Base-by-base conservation (phyloP, 2,797 vertebrate species). In the Chromis chromis region DNA sequence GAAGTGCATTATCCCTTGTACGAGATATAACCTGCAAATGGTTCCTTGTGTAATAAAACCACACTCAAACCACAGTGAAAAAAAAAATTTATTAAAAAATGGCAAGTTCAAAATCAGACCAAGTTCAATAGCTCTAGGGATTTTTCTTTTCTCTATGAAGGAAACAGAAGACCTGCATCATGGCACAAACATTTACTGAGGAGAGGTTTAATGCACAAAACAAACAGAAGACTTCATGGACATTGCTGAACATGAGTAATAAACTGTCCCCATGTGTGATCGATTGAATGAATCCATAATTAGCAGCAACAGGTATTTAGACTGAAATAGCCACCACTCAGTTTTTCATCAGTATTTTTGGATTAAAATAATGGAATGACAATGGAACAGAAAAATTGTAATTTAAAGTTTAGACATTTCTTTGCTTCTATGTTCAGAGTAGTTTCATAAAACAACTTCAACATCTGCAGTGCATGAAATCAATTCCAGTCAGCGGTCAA, bases 291-390 rank as follows among this genome's bases (percentile, higher is more conserved):
- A 80, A 84, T 84, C 76, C 64, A 79, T 86, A 84, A 78, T 86
- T 90, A 91, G 92, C 89, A 94, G 93, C 93, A 92, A 85, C 63
- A 76, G 70, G 81, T 85, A 22, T 73, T 83, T 63, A 50, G 56
- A 83, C 64, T 78, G 59, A 80, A 66, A 44, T 48, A 71, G 40
- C 79, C 78, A 84, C 74, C 63, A 58, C 78, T 77, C 25, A 60
- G 65, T 44, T 78, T 61, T 63, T 76, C 59, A 76, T 84, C 74
- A 83, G 50, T 61, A 50, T 76, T 82, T 75, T 64, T 31, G 33
- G 46, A 73, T 65, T 28, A 54, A 81, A 63, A 70, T 16, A 27
- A 74, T 65, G 61, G 72, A 86, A 78, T 83, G 79, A 81, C 40
- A 56, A 55, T 58, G 25, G 56, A 70, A 78, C 54, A 76, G 21